Percentiles rank a stretch among this genome's conserved stretches.
Evolutionary conservation across 1,140 invertebrate species (phyloP).

Genomic region (Saxidomus purpurata): DNA sequence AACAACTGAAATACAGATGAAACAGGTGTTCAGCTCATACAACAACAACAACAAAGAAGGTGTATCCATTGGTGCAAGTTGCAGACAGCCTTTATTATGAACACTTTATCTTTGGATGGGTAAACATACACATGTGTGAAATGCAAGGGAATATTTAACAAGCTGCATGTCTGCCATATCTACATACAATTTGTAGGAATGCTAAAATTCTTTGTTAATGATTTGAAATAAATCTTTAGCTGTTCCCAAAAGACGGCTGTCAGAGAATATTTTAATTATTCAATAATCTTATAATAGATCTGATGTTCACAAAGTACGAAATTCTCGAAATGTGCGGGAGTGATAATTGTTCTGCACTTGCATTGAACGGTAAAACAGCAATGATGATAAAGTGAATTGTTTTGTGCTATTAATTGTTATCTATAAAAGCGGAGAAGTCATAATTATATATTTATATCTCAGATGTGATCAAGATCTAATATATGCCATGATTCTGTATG

Average conservation of each 20-base stretch:
- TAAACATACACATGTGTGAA: too few relatives aligned
- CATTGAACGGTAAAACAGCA: neutral
- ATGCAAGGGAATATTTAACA: too few relatives aligned
- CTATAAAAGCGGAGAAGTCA: neutral
- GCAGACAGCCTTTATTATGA: too few relatives aligned
- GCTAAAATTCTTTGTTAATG: constrained; percentile 7
- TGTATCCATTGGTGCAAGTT: too few relatives aligned
- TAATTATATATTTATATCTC: neutral
- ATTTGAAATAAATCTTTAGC: constrained; percentile 1
- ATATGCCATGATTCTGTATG: neutral
- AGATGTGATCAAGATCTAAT: neutral
- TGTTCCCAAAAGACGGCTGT: neutral
- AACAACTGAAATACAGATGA: too few relatives aligned
- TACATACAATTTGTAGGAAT: too few relatives aligned
- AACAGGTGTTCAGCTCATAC: too few relatives aligned
- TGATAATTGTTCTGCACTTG: neutral
- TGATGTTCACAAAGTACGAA: neutral
- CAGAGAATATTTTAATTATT: neutral
- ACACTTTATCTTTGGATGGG: too few relatives aligned
- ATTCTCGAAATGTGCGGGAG: neutral
- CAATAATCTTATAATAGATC: neutral
- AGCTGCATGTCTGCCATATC: too few relatives aligned
- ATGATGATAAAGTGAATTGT: neutral
- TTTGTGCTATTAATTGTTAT: constrained; percentile 10
- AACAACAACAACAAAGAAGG: too few relatives aligned